A percentile compares a stretch with the other conserved stretches of the same genome.
Conservation (phyloP, 2,888 invertebrate genomes). For the Serripes groenlandicus region DNA sequence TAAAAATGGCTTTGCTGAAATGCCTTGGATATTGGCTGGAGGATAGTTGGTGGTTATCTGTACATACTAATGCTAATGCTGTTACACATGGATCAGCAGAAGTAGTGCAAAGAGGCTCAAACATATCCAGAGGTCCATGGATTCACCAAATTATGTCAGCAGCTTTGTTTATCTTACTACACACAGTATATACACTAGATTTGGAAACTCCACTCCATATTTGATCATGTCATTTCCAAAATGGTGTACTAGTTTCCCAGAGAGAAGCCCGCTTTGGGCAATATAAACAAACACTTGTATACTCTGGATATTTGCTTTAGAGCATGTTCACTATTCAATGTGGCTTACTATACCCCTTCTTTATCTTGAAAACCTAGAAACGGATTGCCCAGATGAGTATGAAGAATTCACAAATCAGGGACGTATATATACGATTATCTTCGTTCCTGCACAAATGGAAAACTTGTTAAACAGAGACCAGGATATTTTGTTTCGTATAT, state of each 20-base stretch:
- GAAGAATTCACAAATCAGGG: constrained; percentile 57
- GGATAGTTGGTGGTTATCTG: constrained; percentile 44
- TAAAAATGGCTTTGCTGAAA: not conserved
- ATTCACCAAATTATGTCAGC: not conserved
- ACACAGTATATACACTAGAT: constrained; percentile 58
- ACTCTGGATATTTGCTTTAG: constrained; percentile 68
- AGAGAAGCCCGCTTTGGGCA: constrained; percentile 11
- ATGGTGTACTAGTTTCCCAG: constrained; percentile 27
- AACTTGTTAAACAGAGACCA: constrained; percentile 65
- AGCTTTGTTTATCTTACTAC: constrained; percentile 48
- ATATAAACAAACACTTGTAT: constrained; percentile 34
- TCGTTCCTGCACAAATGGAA: too few species aligned
- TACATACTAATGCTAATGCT: constrained; percentile 59
- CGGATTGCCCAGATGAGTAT: constrained; percentile 57
- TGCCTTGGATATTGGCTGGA: constrained; percentile 1
- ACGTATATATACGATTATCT: too few species aligned
- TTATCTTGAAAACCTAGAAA: constrained; percentile 64
- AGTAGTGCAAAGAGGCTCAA: constrained; percentile 59
- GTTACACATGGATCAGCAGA: constrained; percentile 54
- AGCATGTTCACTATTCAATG: constrained; percentile 63
- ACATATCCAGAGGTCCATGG: not conserved
- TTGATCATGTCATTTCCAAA: constrained; percentile 9
- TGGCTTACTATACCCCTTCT: constrained; percentile 70
- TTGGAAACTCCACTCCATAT: not conserved
- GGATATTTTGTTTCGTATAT: constrained; percentile 43